Evolutionary conservation across 2,888 invertebrate genomes (phyloP), one percentile per base, ranked within the genome.

Genomic region (Hypercompe scribonia): DNA sequence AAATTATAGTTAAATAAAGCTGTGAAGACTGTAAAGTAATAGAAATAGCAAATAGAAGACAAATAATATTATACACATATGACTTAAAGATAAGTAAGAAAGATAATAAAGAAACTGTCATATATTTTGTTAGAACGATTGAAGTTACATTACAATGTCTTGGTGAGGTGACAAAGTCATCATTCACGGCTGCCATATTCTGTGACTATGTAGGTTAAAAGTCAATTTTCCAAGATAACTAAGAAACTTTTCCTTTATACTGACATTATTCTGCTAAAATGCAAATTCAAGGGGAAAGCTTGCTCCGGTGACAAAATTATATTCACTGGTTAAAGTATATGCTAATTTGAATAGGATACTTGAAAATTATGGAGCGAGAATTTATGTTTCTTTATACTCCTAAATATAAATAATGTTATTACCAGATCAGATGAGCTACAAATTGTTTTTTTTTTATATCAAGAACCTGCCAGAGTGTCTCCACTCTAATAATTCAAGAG

Each of bases 271-370:
- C 61, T 31, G 28, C 61, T 61, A 18, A 61, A 61, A 61, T 61
- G 31, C 61, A 61, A 61, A 61, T 61, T 61, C 15, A 7, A 31
- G 61, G 31, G 31, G 31, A 61, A 61, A 61, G 61, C 18, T 61
- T 61, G 61, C 61, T 61, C 2, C 28, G 15, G 18, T 18, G 31
- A 31, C 31, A 31, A 61, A 61, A 31, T 61, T 31, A 31, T 31
- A 61, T 61, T 61, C 61, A 31, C 61, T 31, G 61, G 18, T 15
- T 61, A 31, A 61, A 61, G 61, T 61, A 61, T 31, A 61, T 61
- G 61, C 18, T 61, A 61, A 61, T 31, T 18, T 31, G 61, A 31
- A 61, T 31, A 31, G 15, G 61, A 28, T 65, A 36, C 65, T 65
- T 36, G 24, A 65, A 65, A 24, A 65, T 65, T 3, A 36, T 34